Conservation (phyloP, 1,140 invertebrate species). For the Pentalonia nigronervosa region DNA sequence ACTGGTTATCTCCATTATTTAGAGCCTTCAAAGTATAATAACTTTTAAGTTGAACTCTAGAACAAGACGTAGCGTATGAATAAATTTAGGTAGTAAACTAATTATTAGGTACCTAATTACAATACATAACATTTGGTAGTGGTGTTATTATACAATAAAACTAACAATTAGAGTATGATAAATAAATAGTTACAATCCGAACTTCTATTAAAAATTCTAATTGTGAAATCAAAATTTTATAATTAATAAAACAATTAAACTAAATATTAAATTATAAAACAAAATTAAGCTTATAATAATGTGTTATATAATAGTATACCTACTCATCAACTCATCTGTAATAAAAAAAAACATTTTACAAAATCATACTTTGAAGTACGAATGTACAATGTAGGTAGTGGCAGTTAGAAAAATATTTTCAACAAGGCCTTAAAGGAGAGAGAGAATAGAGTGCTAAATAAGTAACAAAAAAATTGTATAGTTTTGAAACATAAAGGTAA, state of each 20-base stretch:
- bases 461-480: slow-evolving; percentile 1
- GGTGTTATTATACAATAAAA: neutral
- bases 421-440: neutral
- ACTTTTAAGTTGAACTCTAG: neutral
- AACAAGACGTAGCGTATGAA: neutral
- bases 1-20: neutral
- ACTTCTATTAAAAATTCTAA: neutral
- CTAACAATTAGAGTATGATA: neutral
- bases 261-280: neutral
- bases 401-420: slow-evolving; percentile 17
- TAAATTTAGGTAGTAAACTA: neutral
- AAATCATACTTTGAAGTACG: neutral
- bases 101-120: neutral
- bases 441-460: slow-evolving; percentile 40
- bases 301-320: neutral
- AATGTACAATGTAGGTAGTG: neutral
- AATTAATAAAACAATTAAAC: too few species aligned
- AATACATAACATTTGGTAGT: neutral
- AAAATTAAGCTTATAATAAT: neutral
- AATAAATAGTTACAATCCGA: neutral
- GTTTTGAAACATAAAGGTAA: slow-evolving; percentile 30
- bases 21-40: too few species aligned
- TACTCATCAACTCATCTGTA: neutral
- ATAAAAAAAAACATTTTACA: neutral
- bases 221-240: neutral